Evolutionary conservation across 2,797 vertebrate genomes (phyloP).

Genomic region (Geotrypetes seraphini): DNA sequence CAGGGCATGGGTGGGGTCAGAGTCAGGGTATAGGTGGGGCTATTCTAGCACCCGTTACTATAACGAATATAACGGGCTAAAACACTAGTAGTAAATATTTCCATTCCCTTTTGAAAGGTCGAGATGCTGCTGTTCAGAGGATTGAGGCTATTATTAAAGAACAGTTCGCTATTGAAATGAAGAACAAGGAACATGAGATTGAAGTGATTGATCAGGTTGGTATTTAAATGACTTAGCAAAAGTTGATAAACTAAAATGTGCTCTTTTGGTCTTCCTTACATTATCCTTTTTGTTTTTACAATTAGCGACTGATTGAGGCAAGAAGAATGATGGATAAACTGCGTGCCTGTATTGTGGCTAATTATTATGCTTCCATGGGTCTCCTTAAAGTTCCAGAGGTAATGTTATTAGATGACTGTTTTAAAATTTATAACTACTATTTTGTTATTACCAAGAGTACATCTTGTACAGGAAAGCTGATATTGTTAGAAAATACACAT

Average conservation of each 20-base stretch:
- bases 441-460: too few species aligned
- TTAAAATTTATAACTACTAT: too few species aligned
- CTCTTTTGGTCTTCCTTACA: not conserved
- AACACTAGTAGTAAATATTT: too few species aligned
- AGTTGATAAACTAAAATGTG: not conserved
- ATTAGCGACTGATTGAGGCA: constrained; percentile 86
- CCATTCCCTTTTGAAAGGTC: constrained; percentile 61
- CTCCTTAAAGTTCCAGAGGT: constrained; percentile 84
- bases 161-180: constrained; percentile 93
- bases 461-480: too few species aligned
- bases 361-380: constrained; percentile 88
- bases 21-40: too few species aligned
- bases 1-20: too few species aligned
- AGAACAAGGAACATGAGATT: constrained; percentile 96
- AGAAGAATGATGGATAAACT: constrained; percentile 98
- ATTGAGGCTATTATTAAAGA: constrained; percentile 92
- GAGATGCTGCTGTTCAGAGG: constrained; percentile 87
- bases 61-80: too few species aligned
- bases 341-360: constrained; percentile 93
- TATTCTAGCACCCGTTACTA: too few species aligned
- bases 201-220: constrained; percentile 94
- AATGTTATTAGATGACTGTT: too few species aligned
- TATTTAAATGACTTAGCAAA: too few species aligned
- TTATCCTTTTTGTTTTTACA: constrained; percentile 3
- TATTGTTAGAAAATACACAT: too few species aligned